Evolutionary conservation across 2,797 vertebrate species (phyloP), one percentile per base, ranked within the genome.

Genomic region (Crenuchus spilurus): DNA sequence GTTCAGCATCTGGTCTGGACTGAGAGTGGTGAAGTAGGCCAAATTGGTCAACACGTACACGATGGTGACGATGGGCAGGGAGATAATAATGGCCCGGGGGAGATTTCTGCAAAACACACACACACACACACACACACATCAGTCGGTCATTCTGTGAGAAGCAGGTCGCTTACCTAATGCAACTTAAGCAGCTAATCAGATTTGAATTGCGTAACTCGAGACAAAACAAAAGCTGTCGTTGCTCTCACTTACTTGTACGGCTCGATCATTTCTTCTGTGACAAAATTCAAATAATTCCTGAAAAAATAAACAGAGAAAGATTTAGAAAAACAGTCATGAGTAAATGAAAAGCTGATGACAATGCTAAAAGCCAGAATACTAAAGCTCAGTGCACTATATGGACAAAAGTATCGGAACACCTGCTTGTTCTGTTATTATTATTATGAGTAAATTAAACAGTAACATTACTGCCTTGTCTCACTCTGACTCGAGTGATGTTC

Each of bases 231-330:
- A 16, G 8, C 9, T 6, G 13, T 30, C 14, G 30, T 6, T 35
- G 20, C 5, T 61, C 44, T 71, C 44, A 87, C 94, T 57, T 83
- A 99, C 97, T 93, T 97, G 89, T 93, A 98, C 13, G 97, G 96
- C 6, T 99, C 95, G 6, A 99, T 99, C 97, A 99, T 99, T 89
- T 99, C 97, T 81, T 99, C 97, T 0, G 96, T 98, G 22, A 99
- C 97, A 64, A 99, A 97, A 83, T 99, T 99, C 92, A 99, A 89
- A 88, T 99, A 99, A 87, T 99, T 99, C 97, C 97, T 99, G 86
- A 0, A 86, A 84, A 72, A n/a, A n/a, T n/a, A n/a, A n/a, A 16
- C 7, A 62, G 10, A 16, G 22, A 51, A 37, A 2, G 3, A 7
- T 30, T 74, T 2, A 84, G 52, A 57, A 18, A 39, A 18, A 64